phyloP scores from a whole-genome alignment of 2,113 vertebrate species.

The Numida meleagris region DNA sequence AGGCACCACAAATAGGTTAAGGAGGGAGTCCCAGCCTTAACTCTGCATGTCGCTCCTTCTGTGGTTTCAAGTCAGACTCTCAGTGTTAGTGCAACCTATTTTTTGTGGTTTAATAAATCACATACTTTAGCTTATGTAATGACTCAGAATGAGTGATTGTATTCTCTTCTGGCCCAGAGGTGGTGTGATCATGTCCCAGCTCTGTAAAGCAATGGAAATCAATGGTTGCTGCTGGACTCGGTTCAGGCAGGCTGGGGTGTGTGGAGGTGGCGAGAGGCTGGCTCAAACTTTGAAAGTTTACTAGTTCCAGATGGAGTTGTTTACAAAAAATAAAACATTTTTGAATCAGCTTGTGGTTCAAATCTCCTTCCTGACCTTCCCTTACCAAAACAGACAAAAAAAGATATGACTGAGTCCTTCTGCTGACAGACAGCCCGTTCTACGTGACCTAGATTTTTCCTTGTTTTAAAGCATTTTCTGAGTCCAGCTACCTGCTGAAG shows the following conservation, averaged over 20 bases:
- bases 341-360: constrained; percentile 58
- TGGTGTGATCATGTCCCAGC: constrained; percentile 62
- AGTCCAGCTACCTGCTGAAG: constrained; percentile 54
- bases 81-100: constrained; percentile 56
- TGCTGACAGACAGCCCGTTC: constrained; percentile 24
- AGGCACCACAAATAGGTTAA: constrained; percentile 38
- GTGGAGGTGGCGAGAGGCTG: constrained; percentile 45
- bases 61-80: constrained; percentile 70
- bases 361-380: constrained; percentile 49
- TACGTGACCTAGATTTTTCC: not conserved
- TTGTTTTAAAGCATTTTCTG: constrained; percentile 34
- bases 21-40: constrained; percentile 52
- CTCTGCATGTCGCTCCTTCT: constrained; percentile 37
- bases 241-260: constrained; percentile 63
- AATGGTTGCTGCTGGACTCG: constrained; percentile 57
- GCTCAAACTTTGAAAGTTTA: constrained; percentile 44
- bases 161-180: constrained; percentile 69
- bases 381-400: constrained; percentile 55
- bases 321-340: constrained; percentile 76
- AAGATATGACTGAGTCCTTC: constrained; percentile 2
- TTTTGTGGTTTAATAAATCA: constrained; percentile 78
- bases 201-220: constrained; percentile 69
- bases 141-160: constrained; percentile 78
- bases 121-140: constrained; percentile 73
- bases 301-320: constrained; percentile 75